Conservation (phyloP, 2,797 vertebrate species). For the Peromyscus eremicus region DNA sequence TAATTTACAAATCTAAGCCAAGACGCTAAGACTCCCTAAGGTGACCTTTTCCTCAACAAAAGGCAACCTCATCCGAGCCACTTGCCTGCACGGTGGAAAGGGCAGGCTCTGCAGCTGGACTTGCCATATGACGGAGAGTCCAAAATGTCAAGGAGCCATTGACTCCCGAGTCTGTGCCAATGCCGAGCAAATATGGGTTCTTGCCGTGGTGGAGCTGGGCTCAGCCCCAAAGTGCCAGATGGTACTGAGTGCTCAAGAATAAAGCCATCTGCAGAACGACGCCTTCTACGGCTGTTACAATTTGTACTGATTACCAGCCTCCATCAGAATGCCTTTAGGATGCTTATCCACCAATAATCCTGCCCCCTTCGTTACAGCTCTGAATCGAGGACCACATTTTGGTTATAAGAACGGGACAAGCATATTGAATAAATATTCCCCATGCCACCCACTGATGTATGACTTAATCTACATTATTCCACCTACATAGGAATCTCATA, state of each 20-base stretch:
- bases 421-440: background rate
- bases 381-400: background rate
- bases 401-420: background rate
- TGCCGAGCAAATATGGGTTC: constrained; percentile 34
- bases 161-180: constrained; percentile 61
- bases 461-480: background rate
- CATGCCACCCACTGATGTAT: background rate
- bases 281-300: constrained; percentile 67
- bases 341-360: constrained; percentile 18
- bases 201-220: constrained; percentile 67
- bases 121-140: constrained; percentile 55
- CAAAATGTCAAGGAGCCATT: constrained; percentile 78
- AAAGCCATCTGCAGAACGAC: constrained; percentile 75
- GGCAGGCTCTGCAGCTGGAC: constrained; percentile 59
- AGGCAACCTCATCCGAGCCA: constrained; percentile 34
- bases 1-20: background rate
- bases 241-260: constrained; percentile 68
- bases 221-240: constrained; percentile 78
- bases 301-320: constrained; percentile 71
- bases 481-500: background rate
- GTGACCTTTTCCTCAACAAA: constrained; percentile 67
- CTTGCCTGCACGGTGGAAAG: constrained; percentile 56
- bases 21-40: background rate
- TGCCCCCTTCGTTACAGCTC: constrained; percentile 32
- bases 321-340: constrained; percentile 65